Evolutionary conservation across 2,888 invertebrate genomes (phyloP).

Genomic region (Acleris holmiana): DNA sequence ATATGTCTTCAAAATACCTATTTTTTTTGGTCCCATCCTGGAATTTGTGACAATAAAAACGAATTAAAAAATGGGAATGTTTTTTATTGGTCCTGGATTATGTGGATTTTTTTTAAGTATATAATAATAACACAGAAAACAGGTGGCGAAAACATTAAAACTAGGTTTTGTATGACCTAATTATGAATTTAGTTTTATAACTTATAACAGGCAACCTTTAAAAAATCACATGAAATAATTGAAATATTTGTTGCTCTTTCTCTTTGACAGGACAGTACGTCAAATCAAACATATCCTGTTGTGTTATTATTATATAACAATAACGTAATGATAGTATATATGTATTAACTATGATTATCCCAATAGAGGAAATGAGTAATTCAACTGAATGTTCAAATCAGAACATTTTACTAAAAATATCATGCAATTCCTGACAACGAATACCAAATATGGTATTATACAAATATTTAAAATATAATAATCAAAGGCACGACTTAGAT

Average conservation of each 20-base stretch:
- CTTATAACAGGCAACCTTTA: no score
- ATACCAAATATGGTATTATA: conserved; percentile 25
- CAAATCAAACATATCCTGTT: no score
- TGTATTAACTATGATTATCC: background rate
- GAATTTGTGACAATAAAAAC: conserved; percentile 37
- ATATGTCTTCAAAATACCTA: conserved; percentile 38
- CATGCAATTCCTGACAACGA: background rate
- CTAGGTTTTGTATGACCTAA: no score
- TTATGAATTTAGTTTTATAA: no score
- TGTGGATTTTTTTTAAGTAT: background rate
- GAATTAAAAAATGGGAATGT: conserved; percentile 16
- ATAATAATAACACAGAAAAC: no score
- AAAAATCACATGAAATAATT: no score
- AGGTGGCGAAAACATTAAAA: no score
- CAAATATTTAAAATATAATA: conserved; percentile 9
- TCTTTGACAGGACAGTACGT: no score
- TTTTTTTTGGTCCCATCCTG: conserved; percentile 32
- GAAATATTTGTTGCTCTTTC: no score
- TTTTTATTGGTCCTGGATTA: conserved; percentile 11
- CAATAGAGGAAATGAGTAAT: conserved; percentile 1
- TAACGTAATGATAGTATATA: no score
- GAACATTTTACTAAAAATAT: background rate
- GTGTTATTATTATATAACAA: no score
- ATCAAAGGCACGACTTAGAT: conserved; percentile 25
- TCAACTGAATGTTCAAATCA: background rate